Conservation (phyloP, 2,797 vertebrate genomes). For the Aulostomus chinensis region DNA sequence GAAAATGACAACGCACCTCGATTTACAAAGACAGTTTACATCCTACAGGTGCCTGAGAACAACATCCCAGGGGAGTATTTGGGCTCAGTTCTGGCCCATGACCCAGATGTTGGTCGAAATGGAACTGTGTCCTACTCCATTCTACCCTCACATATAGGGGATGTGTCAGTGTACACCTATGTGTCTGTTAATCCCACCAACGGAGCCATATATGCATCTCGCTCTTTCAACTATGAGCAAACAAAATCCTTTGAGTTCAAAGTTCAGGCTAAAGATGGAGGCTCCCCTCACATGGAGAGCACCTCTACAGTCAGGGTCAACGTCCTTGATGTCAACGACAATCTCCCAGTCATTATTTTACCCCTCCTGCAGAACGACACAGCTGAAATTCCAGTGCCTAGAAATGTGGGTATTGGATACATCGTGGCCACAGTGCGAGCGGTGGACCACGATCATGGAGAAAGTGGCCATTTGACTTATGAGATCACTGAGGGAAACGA, state of each 20-base stretch:
- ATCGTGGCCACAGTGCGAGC: constrained; percentile 93
- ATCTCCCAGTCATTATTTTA: constrained; percentile 93
- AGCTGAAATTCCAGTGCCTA: constrained; percentile 93
- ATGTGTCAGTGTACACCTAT: constrained; percentile 96
- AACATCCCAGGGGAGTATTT: constrained; percentile 98
- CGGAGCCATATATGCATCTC: constrained; percentile 96
- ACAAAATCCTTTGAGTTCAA: constrained; percentile 98
- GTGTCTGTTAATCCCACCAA: constrained; percentile 98
- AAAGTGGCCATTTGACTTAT: constrained; percentile 95
- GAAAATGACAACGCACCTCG: constrained; percentile 97
- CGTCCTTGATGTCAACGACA: constrained; percentile 95
- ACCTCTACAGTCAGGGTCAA: constrained; percentile 93
- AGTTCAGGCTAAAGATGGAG: constrained; percentile 95
- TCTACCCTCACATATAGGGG: constrained; percentile 91
- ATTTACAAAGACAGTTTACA: constrained; percentile 93
- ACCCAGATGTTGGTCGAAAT: constrained; percentile 95
- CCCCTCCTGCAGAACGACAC: constrained; percentile 96
- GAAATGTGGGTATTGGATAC: constrained; percentile 95
- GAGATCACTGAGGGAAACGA: constrained; percentile 98
- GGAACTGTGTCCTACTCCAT: constrained; percentile 97
- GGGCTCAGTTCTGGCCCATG: constrained; percentile 94
- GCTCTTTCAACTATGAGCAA: constrained; percentile 97
- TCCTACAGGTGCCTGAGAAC: constrained; percentile 96
- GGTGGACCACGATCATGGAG: constrained; percentile 95
- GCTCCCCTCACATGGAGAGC: constrained; percentile 94